A percentile compares a stretch with the other conserved stretches of the same genome.
These are phyloP conservation scores for Stenodera caucasica DNA, from an alignment of 2,888 invertebrate genomes.

Conservation along the genomic window DNA sequence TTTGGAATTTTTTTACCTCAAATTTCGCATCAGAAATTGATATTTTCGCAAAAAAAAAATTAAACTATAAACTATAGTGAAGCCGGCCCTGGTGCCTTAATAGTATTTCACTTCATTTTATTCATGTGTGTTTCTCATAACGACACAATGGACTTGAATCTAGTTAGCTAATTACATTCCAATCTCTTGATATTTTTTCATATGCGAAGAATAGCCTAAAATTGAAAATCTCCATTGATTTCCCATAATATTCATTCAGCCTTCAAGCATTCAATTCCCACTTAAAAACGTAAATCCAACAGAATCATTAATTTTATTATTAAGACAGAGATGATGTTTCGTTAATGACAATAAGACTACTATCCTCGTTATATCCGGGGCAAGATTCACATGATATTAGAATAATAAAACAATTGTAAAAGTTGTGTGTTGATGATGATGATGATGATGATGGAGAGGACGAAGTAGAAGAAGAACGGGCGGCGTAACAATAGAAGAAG, in stretches of 20 bases:
- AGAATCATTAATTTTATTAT: background rate
- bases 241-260: too few species aligned
- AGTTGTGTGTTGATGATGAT: too few species aligned
- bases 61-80: too few species aligned
- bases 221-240: background rate
- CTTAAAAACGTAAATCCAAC: too few species aligned
- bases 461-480: background rate
- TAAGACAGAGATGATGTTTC: background rate
- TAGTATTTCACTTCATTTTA: too few species aligned
- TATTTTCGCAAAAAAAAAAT: too few species aligned
- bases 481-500: conserved; percentile 44
- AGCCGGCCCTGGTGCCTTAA: too few species aligned
- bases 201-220: conserved; percentile 25
- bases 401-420: conserved; percentile 1
- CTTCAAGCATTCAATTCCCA: too few species aligned
- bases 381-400: conserved; percentile 45
- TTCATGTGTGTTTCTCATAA: conserved; percentile 19
- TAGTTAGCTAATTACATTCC: conserved; percentile 24
- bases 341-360: conserved; percentile 36
- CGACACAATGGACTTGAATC: conserved; percentile 25
- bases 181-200: conserved; percentile 19
- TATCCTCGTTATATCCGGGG: conserved; percentile 44
- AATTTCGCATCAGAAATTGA: too few species aligned
- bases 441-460: too few species aligned
- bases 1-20: too few species aligned